Conservation (phyloP, 2,113 vertebrate genomes). For the Catharus minimus region DNA sequence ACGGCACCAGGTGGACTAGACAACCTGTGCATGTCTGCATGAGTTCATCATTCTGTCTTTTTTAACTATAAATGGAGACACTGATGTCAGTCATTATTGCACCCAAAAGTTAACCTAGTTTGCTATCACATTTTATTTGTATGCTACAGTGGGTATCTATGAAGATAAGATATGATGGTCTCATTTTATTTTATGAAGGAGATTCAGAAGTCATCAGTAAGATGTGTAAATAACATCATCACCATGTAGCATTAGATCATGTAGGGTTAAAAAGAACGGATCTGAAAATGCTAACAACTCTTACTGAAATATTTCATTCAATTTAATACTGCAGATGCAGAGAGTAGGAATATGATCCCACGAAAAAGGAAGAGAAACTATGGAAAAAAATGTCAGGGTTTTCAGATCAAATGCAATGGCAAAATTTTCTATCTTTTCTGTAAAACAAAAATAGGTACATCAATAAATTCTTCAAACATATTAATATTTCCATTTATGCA, state of each 20-base stretch:
- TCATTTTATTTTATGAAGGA: neutral
- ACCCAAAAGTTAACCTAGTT: neutral
- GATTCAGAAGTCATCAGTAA: neutral
- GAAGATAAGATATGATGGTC: neutral
- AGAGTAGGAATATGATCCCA: neutral
- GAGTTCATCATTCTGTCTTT: neutral
- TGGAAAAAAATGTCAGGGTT: neutral
- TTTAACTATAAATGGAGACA: neutral
- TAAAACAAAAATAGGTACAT: neutral
- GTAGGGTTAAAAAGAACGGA: neutral
- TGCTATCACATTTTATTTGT: neutral
- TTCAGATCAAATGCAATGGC: neutral
- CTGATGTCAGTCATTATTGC: neutral
- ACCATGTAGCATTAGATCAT: neutral
- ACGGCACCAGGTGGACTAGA: neutral
- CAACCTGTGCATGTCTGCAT: neutral
- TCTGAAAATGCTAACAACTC: neutral
- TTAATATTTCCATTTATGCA: neutral
- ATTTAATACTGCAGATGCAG: neutral
- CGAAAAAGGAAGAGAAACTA: neutral
- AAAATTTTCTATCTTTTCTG: neutral
- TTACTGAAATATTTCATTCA: neutral
- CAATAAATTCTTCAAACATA: neutral
- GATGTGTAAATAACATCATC: neutral
- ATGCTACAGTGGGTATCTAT: neutral